A percentile compares a stretch with the other conserved stretches of the same genome.
Evolutionary conservation across 1,140 invertebrate species (phyloP).

Genomic region (Dreissena rostriformis): DNA sequence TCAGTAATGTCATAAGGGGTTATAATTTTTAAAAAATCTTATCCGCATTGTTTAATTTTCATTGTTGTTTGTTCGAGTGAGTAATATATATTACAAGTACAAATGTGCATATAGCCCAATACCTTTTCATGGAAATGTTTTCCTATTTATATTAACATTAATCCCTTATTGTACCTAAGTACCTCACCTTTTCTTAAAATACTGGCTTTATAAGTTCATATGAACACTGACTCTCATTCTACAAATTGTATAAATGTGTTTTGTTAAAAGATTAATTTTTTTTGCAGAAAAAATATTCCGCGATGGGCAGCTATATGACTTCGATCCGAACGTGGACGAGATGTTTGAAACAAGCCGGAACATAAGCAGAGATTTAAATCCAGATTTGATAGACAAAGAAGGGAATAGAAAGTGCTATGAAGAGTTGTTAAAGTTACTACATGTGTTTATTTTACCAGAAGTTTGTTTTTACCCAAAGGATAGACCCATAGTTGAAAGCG

Average conservation of each 20-base stretch:
- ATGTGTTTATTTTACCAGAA: conserved; percentile 49
- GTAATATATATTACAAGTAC: too few relatives aligned
- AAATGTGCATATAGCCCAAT: too few relatives aligned
- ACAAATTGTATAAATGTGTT: not conserved
- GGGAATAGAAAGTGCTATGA: conserved; percentile 20
- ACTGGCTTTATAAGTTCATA: not conserved
- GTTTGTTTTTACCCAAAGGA: conserved; percentile 23
- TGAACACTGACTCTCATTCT: not conserved
- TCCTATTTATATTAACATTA: too few relatives aligned
- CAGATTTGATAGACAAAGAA: conserved; percentile 33
- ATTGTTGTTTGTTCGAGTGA: too few relatives aligned
- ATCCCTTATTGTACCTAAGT: not conserved
- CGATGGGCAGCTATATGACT: conserved; percentile 45
- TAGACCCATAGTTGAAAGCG: not conserved
- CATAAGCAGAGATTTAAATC: conserved; percentile 3
- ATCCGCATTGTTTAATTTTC: too few relatives aligned
- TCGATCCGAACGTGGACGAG: conserved; percentile 51
- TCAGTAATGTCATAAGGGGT: too few relatives aligned
- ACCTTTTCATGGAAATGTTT: too few relatives aligned
- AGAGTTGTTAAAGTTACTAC: conserved; percentile 38
- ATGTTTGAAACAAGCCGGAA: conserved; percentile 39
- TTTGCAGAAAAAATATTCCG: conserved; percentile 50
- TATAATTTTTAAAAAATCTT: too few relatives aligned
- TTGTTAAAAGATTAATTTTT: not conserved
- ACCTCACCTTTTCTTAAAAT: not conserved